Percentiles rank a stretch among this genome's conserved stretches.
These are phyloP conservation scores for Meteorus cinctellus DNA, from an alignment of 2,888 invertebrate genomes.

Conservation along the genomic window DNA sequence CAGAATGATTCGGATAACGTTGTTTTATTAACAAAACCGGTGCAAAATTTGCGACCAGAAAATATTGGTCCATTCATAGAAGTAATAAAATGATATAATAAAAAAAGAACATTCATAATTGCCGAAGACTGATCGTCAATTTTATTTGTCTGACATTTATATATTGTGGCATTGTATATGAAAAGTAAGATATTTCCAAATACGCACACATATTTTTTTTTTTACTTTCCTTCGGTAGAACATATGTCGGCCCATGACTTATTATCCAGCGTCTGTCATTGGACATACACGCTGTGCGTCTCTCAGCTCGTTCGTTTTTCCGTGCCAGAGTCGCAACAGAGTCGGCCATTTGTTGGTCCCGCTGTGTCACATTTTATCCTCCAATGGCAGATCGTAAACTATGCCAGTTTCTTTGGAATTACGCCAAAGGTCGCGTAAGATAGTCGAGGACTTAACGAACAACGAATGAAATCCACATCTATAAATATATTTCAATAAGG, in stretches of 20 bases:
- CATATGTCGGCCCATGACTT: constrained; percentile 21
- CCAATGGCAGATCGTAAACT: constrained; percentile 48
- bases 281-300: background rate
- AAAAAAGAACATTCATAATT: no score
- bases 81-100: no score
- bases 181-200: background rate
- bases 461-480: constrained; percentile 50
- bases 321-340: constrained; percentile 29
- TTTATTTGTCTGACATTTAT: background rate
- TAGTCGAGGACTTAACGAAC: constrained; percentile 46
- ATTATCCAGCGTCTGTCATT: constrained; percentile 27
- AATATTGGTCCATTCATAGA: no score
- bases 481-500: constrained; percentile 42
- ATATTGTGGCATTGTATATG: background rate
- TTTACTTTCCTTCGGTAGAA: background rate
- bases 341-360: constrained; percentile 42
- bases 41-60: no score
- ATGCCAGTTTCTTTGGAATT: constrained; percentile 48
- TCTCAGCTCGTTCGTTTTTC: background rate
- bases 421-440: constrained; percentile 49
- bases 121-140: background rate
- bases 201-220: constrained; percentile 5
- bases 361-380: constrained; percentile 46
- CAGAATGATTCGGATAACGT: no score
- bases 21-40: no score